Evolutionary conservation across 2,113 vertebrate genomes (phyloP).

Genomic region (Etheostoma spectabile): DNA sequence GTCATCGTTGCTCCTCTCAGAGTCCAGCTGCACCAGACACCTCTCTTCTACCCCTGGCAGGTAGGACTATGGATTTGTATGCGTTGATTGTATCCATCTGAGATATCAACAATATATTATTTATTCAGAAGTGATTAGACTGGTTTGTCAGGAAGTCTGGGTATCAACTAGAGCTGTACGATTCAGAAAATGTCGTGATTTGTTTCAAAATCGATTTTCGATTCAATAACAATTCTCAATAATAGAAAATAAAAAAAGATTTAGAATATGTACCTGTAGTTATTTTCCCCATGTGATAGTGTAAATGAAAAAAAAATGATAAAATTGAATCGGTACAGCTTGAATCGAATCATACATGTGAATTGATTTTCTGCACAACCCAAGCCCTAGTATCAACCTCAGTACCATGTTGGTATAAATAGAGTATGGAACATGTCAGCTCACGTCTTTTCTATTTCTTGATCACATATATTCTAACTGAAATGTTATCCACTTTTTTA

Average conservation of each 20-base stretch:
- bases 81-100: no score
- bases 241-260: no score
- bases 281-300: no score
- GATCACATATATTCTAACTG: background rate
- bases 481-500: background rate
- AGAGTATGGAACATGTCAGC: background rate
- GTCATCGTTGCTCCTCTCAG: conserved; percentile 95
- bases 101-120: background rate
- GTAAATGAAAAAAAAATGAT: no score
- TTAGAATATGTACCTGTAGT: no score
- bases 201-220: no score
- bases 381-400: no score
- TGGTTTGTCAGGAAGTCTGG: background rate
- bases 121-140: background rate
- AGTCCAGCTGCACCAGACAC: conserved; percentile 96
- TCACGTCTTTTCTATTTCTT: background rate
- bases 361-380: no score
- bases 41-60: conserved; percentile 98
- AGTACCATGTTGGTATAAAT: background rate
- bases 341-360: no score
- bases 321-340: no score
- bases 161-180: background rate
- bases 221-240: no score
- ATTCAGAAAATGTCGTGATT: no score
- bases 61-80: conserved; percentile 74